A percentile compares a stretch with the other conserved stretches of the same genome.
Conservation (phyloP, 2,797 vertebrate species). For the Masticophis lateralis region DNA sequence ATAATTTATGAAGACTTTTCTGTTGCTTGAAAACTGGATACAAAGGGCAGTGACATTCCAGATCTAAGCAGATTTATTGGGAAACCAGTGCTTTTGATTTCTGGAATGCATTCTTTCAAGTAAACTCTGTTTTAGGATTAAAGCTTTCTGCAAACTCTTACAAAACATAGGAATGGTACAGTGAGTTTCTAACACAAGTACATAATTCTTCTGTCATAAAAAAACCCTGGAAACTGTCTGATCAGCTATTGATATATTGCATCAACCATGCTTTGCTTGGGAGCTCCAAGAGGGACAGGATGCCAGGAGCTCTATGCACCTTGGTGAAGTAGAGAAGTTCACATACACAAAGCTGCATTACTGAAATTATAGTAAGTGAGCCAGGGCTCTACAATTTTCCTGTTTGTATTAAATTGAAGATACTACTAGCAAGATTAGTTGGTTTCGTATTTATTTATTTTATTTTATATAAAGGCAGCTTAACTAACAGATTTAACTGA, state of each 20-base stretch:
- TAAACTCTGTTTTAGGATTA: not conserved
- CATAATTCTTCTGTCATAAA: not conserved
- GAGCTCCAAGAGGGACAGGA: not conserved
- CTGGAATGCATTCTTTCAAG: not conserved
- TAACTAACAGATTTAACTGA: not conserved
- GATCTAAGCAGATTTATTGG: not conserved
- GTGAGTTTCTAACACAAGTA: not conserved
- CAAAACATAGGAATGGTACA: not conserved
- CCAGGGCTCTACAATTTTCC: not conserved
- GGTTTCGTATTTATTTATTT: not conserved
- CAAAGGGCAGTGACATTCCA: not conserved
- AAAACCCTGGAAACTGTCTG: not conserved
- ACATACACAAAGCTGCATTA: not conserved
- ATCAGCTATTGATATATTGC: not conserved
- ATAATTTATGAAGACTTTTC: not conserved
- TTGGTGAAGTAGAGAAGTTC: not conserved
- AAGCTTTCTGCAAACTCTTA: not conserved
- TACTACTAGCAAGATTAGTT: not conserved
- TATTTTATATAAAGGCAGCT: not conserved
- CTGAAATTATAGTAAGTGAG: not conserved
- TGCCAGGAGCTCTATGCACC: not conserved
- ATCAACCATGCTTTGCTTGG: not conserved
- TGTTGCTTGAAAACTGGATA: not conserved
- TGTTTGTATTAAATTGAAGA: not conserved
- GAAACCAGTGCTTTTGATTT: not conserved